Base-by-base conservation (phyloP, 2,113 vertebrate species). In the Dromaius novaehollandiae region DNA sequence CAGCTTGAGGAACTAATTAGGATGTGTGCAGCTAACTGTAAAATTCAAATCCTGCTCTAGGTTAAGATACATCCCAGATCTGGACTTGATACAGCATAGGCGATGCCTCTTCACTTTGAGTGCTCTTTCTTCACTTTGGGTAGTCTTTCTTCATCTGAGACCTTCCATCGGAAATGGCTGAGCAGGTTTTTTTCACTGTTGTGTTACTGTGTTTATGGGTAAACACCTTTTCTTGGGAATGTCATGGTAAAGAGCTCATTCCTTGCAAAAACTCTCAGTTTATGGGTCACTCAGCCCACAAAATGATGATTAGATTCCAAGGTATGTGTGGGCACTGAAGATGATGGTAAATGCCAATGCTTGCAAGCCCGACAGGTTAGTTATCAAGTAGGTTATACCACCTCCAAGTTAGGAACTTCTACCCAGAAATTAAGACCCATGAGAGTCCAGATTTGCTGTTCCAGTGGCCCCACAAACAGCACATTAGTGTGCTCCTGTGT, bases 281-380 rank as follows among this genome's bases (percentile, higher is more conserved):
- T 76, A n/a, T 63, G 22, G n/a, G 53, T 83, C 34, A 42, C 20
- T 91, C 5, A 7, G 34, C 77, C 12, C 38, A 15, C 56, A 64
- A 46, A 63, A 66, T 6, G 34, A 58, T 78, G 32, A n/a, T 86
- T 18, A 70, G 68, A 24, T 85, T 76, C 50, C 21, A 53, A 28
- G 4, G 2, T 24, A 2, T 0, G 0, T 36, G 10, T 55, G 13
- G 9, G 34, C 24, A 11, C 61, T 55, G 55, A 63, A 61, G 53
- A 19, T 4, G 0, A 13, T 44, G 22, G 38, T 85, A 82, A 74
- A 61, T n/a, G 8, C 24, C 46, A 22, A 9, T 60, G 14, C 83
- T 82, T 76, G 56, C 13, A 76, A 88, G 24, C 50, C 68, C 55
- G 73, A 2, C 2, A 0, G 30, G 13, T 65, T 69, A 74, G 38